Evolutionary conservation across 2,888 invertebrate species (phyloP), one percentile per base, ranked within the genome.

Genomic region (Aphrophora alni): DNA sequence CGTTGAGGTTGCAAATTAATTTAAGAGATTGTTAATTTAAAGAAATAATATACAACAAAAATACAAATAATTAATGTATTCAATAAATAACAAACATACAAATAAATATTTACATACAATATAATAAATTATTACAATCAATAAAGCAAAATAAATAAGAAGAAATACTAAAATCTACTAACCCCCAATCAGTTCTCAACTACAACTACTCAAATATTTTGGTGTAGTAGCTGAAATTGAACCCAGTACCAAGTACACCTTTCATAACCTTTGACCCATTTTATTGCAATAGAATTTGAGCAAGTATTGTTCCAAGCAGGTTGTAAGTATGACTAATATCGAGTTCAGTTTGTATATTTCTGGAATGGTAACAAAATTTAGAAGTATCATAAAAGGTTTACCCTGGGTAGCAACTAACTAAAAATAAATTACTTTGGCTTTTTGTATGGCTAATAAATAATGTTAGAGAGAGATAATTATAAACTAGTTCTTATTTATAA

Each of bases 161-260:
- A 59, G 12, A 2, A 21, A 59, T 59, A 21, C 59, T 59, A 59
- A 59, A 7, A 5, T 59, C 14, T n/a, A 21, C 59, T 59, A 59
- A 59, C n/a, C 59, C 59, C 59, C 21, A 7, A 21, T 59, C 59
- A 59, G 59, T 21, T 21, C 59, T 26, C 28, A 14, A 27, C 44
- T 71, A 71, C 71, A 26, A 72, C 78, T 78, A 78, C 78, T 38
- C 25, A 26, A 26, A 78, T 72, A 3, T 59, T 78, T 78, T 78
- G 78, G 78, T 78, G 71, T 78, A 27, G 72, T 59, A 78, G 78
- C 78, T 78, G 78, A 73, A 33, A 24, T 73, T 73, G 78, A 71
- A 59, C 59, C 59, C 59, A 59, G 72, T 24, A 27, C 26, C 21
- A 28, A 73, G 78, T 72, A 78, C 38, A 78, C 78, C 78, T 73